Base-by-base conservation (phyloP, 2,797 vertebrate genomes). In the Nannoperca australis region DNA sequence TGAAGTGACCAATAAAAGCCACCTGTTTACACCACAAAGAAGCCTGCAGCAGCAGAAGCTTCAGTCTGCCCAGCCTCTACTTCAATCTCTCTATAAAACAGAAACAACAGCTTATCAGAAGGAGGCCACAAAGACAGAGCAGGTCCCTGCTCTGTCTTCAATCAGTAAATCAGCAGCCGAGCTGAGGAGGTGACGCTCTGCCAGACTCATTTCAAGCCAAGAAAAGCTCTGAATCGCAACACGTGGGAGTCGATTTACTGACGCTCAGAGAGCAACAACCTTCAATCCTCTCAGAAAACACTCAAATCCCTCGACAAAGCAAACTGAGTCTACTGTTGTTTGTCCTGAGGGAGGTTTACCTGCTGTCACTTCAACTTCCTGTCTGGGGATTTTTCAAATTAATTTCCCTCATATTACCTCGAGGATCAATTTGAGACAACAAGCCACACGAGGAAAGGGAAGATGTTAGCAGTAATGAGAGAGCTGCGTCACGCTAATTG, bases 381-480 rank as follows among this genome's bases (percentile, higher is more conserved):
- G 70, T 84, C 84, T 47, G 30, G 84, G 81, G 83, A 81, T 12
- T 40, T 36, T 50, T 59, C 55, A 82, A 83, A 88, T 82, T 77
- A 77, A 85, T 79, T 84, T 82, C 24, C 44, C 45, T 45, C 30
- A 76, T 68, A 83, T 85, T 78, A 73, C 3, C 70, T 63, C 45
- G 0, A 73, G 69, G 73, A 79, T 70, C 80, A 55, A 81, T 83
- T 81, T 70, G 49, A 76, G 61, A 76, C 18, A 59, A 70, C 80
- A 56, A 62, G 42, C 17, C 67, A 1, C 70, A n/a, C 0, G 24
- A 45, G 71, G 42, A 3, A 22, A 24, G 45, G 50, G n/a, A 40
- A 11, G 30, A 15, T 20, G 58, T 78, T 64, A 20, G 42, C 50
- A 59, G 67, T 54, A 49, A 76, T 63, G 47, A 72, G 30, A 44